Evolutionary conservation across 2,888 invertebrate species (phyloP).

Genomic region (Xylota segnis): DNA sequence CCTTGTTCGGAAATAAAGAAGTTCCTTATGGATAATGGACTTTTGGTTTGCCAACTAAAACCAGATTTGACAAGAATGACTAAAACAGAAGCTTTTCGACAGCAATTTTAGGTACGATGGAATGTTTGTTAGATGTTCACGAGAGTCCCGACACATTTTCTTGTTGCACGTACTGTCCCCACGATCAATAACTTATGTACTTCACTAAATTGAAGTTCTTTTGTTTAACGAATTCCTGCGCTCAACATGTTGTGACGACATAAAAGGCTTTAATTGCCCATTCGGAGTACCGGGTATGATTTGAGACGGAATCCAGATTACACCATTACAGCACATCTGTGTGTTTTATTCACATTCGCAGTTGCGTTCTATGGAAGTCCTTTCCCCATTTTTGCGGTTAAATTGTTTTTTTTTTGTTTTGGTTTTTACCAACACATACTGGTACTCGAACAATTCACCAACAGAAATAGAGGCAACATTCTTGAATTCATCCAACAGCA

Average conservation of each 20-base stretch:
- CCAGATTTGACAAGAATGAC: too few relatives aligned
- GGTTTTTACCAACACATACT: background rate
- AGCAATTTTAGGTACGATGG: too few relatives aligned
- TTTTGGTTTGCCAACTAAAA: too few relatives aligned
- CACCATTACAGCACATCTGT: constrained; percentile 48
- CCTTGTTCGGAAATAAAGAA: too few relatives aligned
- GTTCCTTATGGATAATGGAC: too few relatives aligned
- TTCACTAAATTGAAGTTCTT: constrained; percentile 12
- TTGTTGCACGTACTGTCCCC: background rate
- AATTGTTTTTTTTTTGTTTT: background rate
- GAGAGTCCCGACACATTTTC: too few relatives aligned
- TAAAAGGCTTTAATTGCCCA: constrained; percentile 52
- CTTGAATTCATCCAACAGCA: constrained; percentile 9
- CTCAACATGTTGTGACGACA: constrained; percentile 16
- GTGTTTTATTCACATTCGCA: background rate
- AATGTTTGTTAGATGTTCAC: too few relatives aligned
- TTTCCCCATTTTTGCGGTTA: background rate
- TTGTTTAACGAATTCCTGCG: constrained; percentile 17
- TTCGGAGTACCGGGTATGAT: constrained; percentile 11
- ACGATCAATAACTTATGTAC: constrained; percentile 1
- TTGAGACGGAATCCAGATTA: constrained; percentile 29
- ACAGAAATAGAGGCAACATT: constrained; percentile 9
- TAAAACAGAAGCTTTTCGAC: too few relatives aligned
- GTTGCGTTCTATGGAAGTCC: background rate
- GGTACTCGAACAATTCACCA: constrained; percentile 28